Conservation (phyloP, 1,140 invertebrate genomes). For the Hetaerina americana region DNA sequence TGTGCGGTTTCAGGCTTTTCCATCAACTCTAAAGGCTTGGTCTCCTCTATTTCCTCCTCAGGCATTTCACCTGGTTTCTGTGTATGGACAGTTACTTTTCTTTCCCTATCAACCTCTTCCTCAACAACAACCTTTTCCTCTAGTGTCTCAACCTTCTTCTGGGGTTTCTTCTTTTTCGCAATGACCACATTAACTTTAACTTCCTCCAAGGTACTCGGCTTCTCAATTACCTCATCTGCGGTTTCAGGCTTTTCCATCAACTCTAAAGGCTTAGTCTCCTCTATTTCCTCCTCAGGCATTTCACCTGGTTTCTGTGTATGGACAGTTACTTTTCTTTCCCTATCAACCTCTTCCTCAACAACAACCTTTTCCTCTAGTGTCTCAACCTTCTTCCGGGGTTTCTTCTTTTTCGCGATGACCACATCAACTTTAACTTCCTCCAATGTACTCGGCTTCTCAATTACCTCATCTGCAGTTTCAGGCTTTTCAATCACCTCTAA, state of each 20-base stretch:
- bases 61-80: too few relatives aligned
- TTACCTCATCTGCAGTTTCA: conserved; percentile 42
- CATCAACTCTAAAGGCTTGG: conserved; percentile 12
- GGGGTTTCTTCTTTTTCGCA: conserved; percentile 12
- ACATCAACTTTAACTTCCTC: too few relatives aligned
- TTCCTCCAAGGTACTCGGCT: conserved; percentile 19
- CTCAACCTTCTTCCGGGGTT: conserved; percentile 35
- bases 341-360: conserved; percentile 35
- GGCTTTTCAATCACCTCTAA: conserved; percentile 20
- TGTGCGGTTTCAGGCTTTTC: conserved; percentile 7
- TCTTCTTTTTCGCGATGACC: too few relatives aligned
- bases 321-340: too few relatives aligned
- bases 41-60: too few relatives aligned
- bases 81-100: neutral
- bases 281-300: conserved; percentile 19
- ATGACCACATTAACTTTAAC: too few relatives aligned
- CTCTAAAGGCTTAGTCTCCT: conserved; percentile 17
- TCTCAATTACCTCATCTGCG: conserved; percentile 17
- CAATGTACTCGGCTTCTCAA: conserved; percentile 37
- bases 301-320: too few relatives aligned
- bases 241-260: conserved; percentile 8
- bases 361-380: conserved; percentile 40
- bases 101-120: conserved; percentile 8
- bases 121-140: neutral
- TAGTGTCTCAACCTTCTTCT: too few relatives aligned